Percentiles rank a stretch among this genome's conserved stretches.
Evolutionary conservation across 2,888 invertebrate species (phyloP).

Genomic region (Cinara cedri): DNA sequence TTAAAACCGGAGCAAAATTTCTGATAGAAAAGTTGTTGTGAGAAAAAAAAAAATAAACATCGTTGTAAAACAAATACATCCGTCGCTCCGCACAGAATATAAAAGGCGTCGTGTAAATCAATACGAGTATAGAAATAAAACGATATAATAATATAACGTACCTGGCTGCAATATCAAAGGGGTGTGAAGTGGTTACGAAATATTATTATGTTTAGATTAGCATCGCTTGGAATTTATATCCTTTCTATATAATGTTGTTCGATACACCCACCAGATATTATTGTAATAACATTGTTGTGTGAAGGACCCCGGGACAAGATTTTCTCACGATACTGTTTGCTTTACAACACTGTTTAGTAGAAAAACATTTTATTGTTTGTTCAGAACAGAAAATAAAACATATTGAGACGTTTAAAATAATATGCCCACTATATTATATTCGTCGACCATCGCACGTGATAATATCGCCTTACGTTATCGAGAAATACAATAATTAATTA

Average conservation of each 20-base stretch:
- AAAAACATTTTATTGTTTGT: constrained; percentile 29
- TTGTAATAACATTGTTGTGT: neutral
- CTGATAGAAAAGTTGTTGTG: too few species aligned
- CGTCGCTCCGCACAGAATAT: too few species aligned
- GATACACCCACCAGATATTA: constrained; percentile 41
- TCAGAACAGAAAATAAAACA: neutral
- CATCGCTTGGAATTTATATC: constrained; percentile 41
- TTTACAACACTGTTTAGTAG: constrained; percentile 41
- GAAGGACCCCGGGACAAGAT: constrained; percentile 18
- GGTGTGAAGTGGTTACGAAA: constrained; percentile 41
- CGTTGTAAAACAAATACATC: too few species aligned
- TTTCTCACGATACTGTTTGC: constrained; percentile 40
- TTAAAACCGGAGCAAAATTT: too few species aligned
- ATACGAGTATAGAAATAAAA: constrained; percentile 19
- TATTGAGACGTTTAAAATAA: constrained; percentile 27
- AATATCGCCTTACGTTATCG: neutral
- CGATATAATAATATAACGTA: neutral
- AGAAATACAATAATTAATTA: too few species aligned
- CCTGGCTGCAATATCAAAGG: constrained; percentile 23
- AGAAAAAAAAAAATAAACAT: too few species aligned
- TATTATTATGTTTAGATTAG: constrained; percentile 43
- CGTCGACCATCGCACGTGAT: neutral
- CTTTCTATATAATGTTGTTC: constrained; percentile 39
- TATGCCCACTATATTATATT: neutral
- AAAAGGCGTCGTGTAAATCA: constrained; percentile 38